Percentiles rank a stretch among this genome's conserved stretches.
Conservation (phyloP, 1,140 invertebrate genomes). For the Pseudomyrmex dendroicus region DNA sequence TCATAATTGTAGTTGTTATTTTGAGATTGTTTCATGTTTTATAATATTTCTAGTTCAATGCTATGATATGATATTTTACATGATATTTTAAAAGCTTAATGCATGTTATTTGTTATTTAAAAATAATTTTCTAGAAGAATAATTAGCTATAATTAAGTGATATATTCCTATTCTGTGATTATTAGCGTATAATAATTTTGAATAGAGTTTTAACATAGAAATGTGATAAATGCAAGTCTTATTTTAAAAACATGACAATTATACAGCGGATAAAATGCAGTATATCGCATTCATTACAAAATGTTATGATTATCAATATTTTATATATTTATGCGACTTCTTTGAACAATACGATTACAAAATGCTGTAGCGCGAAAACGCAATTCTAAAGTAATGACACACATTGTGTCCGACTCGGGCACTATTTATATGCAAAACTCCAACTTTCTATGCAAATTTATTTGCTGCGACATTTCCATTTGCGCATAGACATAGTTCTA, state of each 20-base stretch:
- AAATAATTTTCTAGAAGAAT: not conserved
- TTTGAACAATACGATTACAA: slow-evolving; percentile 53
- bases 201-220: not conserved
- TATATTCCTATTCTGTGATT: no score
- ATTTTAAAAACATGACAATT: slow-evolving; percentile 42
- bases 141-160: not conserved
- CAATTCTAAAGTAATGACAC: slow-evolving; percentile 61
- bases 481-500: slow-evolving; percentile 56
- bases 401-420: slow-evolving; percentile 46
- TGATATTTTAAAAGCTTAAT: no score
- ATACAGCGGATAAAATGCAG: not conserved
- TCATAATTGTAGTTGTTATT: slow-evolving; percentile 41
- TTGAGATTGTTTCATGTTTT: slow-evolving; percentile 21
- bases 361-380: slow-evolving; percentile 37
- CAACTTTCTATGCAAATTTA: slow-evolving; percentile 61
- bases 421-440: slow-evolving; percentile 62
- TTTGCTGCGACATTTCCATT: slow-evolving; percentile 61
- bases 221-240: not conserved
- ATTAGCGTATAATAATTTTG: no score
- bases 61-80: not conserved
- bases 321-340: slow-evolving; percentile 57
- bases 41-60: slow-evolving; percentile 21
- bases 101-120: not conserved
- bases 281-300: slow-evolving; percentile 41
- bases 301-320: slow-evolving; percentile 54